Percentiles rank a stretch among this genome's conserved stretches.
phyloP scores from a whole-genome alignment of 92 coral and sea anemone genomes.

The Porites evermanni region DNA sequence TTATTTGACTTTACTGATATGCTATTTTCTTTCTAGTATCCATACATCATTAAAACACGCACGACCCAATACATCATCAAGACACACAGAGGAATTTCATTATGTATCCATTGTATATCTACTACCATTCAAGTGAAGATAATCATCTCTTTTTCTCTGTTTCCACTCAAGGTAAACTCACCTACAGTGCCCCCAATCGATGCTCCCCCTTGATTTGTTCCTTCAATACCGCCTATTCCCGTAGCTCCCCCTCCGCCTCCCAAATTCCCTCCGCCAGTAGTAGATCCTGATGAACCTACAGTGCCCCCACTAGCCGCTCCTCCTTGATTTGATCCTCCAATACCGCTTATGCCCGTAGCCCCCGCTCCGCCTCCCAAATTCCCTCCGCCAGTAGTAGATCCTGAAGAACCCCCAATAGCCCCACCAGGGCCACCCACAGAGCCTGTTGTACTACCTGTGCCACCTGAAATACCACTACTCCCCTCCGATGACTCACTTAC shows the following conservation, averaged over 20 bases:
- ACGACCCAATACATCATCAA: no score
- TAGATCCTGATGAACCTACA: not conserved
- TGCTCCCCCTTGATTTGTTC: slow-evolving; percentile 8
- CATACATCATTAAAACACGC: no score
- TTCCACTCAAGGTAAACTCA: not conserved
- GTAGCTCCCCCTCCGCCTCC: slow-evolving; percentile 22
- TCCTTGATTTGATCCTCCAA: slow-evolving; percentile 17
- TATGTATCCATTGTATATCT: no score
- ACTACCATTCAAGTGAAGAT: not conserved
- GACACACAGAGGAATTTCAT: no score
- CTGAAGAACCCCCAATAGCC: not conserved
- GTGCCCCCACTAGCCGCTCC: not conserved
- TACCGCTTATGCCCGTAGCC: slow-evolving; percentile 18
- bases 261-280: slow-evolving; percentile 15
- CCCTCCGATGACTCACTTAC: slow-evolving; percentile 13
- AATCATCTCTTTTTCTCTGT: not conserved
- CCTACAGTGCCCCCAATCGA: not conserved
- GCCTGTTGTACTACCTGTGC: slow-evolving; percentile 5
- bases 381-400: slow-evolving; percentile 15
- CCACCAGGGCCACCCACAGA: slow-evolving; percentile 15
- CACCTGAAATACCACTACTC: not conserved
- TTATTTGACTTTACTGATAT: no score
- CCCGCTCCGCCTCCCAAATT: slow-evolving; percentile 18
- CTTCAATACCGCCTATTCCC: slow-evolving; percentile 28
- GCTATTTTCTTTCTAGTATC: no score